Evolutionary conservation across 2,888 invertebrate genomes (phyloP).

Genomic region (Caprella mutica): DNA sequence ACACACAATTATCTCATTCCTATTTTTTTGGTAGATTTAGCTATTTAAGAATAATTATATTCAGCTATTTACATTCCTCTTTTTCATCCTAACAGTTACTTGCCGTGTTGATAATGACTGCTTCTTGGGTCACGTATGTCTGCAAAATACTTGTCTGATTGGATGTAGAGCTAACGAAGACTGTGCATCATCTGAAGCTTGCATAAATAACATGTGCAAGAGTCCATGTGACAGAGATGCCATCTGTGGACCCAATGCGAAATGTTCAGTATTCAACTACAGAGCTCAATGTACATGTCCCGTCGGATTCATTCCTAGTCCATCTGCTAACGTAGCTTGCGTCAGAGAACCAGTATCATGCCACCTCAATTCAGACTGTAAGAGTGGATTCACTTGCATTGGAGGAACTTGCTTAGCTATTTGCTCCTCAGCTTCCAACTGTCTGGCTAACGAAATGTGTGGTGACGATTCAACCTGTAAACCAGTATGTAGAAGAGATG

Average conservation of each 20-base stretch:
- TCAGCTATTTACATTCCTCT: too few relatives aligned
- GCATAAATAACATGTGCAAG: constrained; percentile 64
- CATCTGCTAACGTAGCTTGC: constrained; percentile 76
- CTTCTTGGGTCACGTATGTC: constrained; percentile 78
- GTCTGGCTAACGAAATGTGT: constrained; percentile 71
- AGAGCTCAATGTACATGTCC: constrained; percentile 67
- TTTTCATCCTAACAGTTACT: constrained; percentile 50
- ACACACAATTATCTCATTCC: too few relatives aligned
- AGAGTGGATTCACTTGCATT: constrained; percentile 58
- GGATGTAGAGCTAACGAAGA: constrained; percentile 80
- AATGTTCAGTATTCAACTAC: constrained; percentile 52
- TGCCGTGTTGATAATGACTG: constrained; percentile 85
- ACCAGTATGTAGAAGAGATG: constrained; percentile 68
- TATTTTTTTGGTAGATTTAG: too few relatives aligned
- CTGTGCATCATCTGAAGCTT: constrained; percentile 68
- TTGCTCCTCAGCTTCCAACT: constrained; percentile 62
- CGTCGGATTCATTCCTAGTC: constrained; percentile 74
- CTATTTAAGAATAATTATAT: too few relatives aligned
- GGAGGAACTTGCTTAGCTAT: constrained; percentile 61
- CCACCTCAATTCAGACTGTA: constrained; percentile 62
- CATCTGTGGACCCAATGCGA: constrained; percentile 37
- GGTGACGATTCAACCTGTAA: constrained; percentile 64
- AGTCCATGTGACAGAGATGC: constrained; percentile 48
- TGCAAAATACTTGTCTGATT: constrained; percentile 70
- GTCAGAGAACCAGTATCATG: constrained; percentile 70